These are phyloP conservation scores for Automeris io DNA, from an alignment of 2,888 invertebrate genomes.

Conservation along the genomic window DNA sequence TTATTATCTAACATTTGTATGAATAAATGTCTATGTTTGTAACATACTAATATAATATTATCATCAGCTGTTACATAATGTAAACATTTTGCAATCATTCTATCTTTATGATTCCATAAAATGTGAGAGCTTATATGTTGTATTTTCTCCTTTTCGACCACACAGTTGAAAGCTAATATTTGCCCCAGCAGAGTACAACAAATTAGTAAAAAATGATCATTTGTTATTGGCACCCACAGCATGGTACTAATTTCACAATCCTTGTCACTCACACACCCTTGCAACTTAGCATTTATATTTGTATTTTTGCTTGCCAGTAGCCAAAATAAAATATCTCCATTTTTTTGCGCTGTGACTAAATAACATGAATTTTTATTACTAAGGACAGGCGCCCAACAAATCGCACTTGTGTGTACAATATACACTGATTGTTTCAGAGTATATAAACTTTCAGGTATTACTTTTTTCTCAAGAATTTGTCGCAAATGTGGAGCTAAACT, in stretches of 20 bases:
- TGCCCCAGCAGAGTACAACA: slow-evolving; percentile 42
- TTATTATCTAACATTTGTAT: slow-evolving; percentile 35
- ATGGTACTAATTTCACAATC: slow-evolving; percentile 36
- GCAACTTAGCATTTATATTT: slow-evolving; percentile 20
- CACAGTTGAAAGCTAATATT: slow-evolving; percentile 33
- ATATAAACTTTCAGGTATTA: slow-evolving; percentile 23
- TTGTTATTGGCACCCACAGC: slow-evolving; percentile 35
- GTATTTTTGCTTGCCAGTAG: slow-evolving; percentile 20
- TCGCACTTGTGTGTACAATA: slow-evolving; percentile 34
- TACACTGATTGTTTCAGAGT: slow-evolving; percentile 37
- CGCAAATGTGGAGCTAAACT: slow-evolving; percentile 36
- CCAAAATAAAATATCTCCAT: slow-evolving; percentile 49
- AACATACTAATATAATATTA: slow-evolving; percentile 39
- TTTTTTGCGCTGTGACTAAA: slow-evolving; percentile 56
- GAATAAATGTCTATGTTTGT: slow-evolving; percentile 57
- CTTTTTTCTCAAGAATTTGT: slow-evolving; percentile 17
- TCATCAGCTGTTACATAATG: slow-evolving; percentile 25
- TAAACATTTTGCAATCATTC: slow-evolving; percentile 39
- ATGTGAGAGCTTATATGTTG: slow-evolving; percentile 17
- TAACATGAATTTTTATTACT: slow-evolving; percentile 35
- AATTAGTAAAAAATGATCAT: slow-evolving; percentile 31
- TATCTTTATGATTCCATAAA: slow-evolving; percentile 51
- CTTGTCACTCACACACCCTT: slow-evolving; percentile 24
- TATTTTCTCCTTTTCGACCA: slow-evolving; percentile 24
- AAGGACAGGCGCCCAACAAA: slow-evolving; percentile 45